Percentiles rank a stretch among this genome's conserved stretches.
phyloP scores from a whole-genome alignment of 1,140 invertebrate species.

The Saccostrea cuccullata region DNA sequence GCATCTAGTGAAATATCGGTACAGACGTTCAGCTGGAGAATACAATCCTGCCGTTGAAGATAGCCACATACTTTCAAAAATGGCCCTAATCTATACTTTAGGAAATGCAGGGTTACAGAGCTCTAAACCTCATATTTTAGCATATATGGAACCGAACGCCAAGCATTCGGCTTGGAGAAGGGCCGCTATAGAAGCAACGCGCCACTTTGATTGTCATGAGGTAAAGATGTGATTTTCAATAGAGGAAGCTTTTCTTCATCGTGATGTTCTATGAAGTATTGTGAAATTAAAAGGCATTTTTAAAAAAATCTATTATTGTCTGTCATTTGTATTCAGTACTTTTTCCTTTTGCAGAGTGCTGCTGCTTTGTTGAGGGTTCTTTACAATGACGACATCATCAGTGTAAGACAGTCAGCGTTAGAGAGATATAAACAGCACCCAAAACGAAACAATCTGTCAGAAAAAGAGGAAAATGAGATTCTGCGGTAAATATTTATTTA shows the following conservation, averaged over 20 bases:
- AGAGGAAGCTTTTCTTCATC: too few species aligned
- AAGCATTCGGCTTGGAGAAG: neutral
- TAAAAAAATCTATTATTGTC: too few species aligned
- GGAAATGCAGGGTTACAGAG: neutral
- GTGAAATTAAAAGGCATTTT: too few species aligned
- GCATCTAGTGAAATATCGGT: neutral
- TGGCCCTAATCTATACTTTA: neutral
- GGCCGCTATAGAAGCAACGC: neutral
- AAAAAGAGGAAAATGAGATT: neutral
- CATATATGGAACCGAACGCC: neutral
- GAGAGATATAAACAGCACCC: constrained; percentile 1
- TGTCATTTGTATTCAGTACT: neutral
- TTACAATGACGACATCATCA: neutral
- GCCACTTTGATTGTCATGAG: neutral
- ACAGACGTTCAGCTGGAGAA: neutral
- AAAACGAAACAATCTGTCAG: neutral
- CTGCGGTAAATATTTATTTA: neutral
- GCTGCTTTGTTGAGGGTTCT: neutral
- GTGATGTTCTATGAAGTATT: too few species aligned
- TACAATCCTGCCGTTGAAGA: neutral
- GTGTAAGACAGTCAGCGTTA: neutral
- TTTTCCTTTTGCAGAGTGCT: neutral
- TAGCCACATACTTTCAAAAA: neutral
- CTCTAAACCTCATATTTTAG: neutral
- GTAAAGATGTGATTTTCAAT: neutral